These are phyloP conservation scores for Pollenia griseotomentosa DNA, from an alignment of 2,888 invertebrate species.

Conservation along the genomic window DNA sequence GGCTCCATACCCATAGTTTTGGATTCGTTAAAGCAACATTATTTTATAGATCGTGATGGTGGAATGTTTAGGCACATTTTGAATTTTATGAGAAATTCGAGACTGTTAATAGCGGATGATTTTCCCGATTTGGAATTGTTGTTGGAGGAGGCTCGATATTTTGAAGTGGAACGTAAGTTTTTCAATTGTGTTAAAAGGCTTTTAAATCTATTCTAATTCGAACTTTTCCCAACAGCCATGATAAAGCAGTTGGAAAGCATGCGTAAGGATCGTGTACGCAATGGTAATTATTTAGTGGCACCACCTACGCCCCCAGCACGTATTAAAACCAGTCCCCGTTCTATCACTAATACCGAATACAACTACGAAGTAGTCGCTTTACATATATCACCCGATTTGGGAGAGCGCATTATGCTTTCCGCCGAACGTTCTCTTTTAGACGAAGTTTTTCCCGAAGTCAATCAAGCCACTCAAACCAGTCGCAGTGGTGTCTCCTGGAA, in stretches of 20 bases:
- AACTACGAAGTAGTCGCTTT: slow-evolving; percentile 91
- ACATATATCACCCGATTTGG: slow-evolving; percentile 88
- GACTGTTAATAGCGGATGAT: slow-evolving; percentile 93
- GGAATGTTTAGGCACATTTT: slow-evolving; percentile 98
- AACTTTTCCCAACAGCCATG: slow-evolving; percentile 86
- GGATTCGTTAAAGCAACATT: slow-evolving; percentile 98
- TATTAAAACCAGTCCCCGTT: slow-evolving; percentile 79
- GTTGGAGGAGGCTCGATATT: slow-evolving; percentile 95
- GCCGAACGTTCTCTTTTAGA: slow-evolving; percentile 91
- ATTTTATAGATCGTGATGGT: slow-evolving; percentile 99
- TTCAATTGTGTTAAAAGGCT: not conserved
- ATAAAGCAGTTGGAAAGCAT: slow-evolving; percentile 89
- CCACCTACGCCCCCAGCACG: slow-evolving; percentile 83
- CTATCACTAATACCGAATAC: slow-evolving; percentile 81
- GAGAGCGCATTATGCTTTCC: slow-evolving; percentile 92
- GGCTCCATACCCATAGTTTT: slow-evolving; percentile 97
- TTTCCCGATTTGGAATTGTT: slow-evolving; percentile 94
- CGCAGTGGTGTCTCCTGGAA: slow-evolving; percentile 92
- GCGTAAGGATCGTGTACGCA: slow-evolving; percentile 89
- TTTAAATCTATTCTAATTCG: not conserved
- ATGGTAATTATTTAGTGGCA: slow-evolving; percentile 85
- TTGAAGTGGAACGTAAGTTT: slow-evolving; percentile 93
- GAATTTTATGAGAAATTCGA: slow-evolving; percentile 97
- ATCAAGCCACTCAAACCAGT: slow-evolving; percentile 90
- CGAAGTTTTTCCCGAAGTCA: slow-evolving; percentile 91